phyloP scores from a whole-genome alignment of 2,113 vertebrate genomes.

The Hippocampus abdominalis region DNA sequence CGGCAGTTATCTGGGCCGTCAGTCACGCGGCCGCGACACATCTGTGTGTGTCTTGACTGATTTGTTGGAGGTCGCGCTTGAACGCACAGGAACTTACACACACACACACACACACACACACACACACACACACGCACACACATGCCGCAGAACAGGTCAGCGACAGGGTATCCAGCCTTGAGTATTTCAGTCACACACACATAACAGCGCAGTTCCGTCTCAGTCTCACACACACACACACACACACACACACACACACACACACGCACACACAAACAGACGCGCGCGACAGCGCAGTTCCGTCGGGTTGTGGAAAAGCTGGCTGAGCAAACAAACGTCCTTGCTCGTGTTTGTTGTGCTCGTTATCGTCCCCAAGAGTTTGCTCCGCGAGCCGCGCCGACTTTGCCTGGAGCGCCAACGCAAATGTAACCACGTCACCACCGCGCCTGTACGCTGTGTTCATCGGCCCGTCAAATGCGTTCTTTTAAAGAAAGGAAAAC shows the following conservation, averaged over 20 bases:
- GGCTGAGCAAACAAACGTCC: conserved; percentile 54
- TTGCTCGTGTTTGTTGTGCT: conserved; percentile 33
- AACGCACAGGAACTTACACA: conserved; percentile 9
- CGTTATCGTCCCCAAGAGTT: conserved; percentile 55
- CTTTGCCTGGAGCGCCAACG: conserved; percentile 47
- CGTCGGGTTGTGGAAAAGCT: conserved; percentile 49
- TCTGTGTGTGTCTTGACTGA: conserved; percentile 44
- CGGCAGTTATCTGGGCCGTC: conserved; percentile 54
- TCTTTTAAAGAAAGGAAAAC: background rate
- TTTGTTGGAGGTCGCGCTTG: conserved; percentile 47
- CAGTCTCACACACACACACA: too few relatives aligned
- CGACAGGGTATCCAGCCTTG: conserved; percentile 22
- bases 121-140: conserved; percentile 5
- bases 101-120: background rate
- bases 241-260: too few relatives aligned
- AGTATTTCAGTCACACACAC: conserved; percentile 24
- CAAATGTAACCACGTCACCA: background rate
- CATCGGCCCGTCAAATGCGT: background rate
- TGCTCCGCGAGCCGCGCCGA: conserved; percentile 53
- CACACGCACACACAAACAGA: too few relatives aligned
- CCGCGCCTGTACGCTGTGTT: background rate
- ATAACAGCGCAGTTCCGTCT: conserved; percentile 30
- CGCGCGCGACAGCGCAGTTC: background rate
- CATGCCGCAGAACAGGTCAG: conserved; percentile 36
- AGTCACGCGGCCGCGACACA: conserved; percentile 55